phyloP scores from a whole-genome alignment of 1,140 invertebrate species.

The Atta texana region DNA sequence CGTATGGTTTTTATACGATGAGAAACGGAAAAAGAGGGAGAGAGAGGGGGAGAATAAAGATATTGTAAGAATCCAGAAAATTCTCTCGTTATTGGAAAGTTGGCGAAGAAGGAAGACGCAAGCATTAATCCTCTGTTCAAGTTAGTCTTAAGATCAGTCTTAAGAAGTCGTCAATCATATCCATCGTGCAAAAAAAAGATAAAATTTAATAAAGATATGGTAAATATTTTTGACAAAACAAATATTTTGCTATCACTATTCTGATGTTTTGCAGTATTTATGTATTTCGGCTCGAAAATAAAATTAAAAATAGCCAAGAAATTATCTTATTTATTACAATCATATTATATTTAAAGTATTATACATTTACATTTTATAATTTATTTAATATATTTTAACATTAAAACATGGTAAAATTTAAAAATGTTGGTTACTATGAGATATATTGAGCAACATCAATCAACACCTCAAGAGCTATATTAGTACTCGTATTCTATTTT shows the following conservation, averaged over 20 bases:
- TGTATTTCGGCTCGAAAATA: not conserved
- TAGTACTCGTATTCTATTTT: not conserved
- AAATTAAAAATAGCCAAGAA: conserved; percentile 2
- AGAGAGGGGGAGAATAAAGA: conserved; percentile 55
- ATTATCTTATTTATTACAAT: not conserved
- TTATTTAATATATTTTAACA: not conserved
- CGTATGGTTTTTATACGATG: conserved; percentile 73
- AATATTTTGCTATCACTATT: not conserved
- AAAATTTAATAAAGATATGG: not conserved
- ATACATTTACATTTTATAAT: not conserved
- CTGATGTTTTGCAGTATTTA: not conserved
- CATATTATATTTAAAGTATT: not conserved
- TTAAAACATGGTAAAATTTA: not conserved
- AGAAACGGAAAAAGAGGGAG: conserved; percentile 64
- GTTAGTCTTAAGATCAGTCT: not conserved
- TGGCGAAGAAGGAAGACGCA: conserved; percentile 32
- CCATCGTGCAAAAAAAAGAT: not conserved
- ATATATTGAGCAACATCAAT: not conserved
- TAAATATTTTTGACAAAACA: not conserved
- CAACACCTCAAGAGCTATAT: not conserved
- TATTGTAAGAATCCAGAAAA: conserved; percentile 68
- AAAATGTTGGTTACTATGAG: not conserved
- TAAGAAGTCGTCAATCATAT: not conserved
- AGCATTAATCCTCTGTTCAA: conserved; percentile 42
- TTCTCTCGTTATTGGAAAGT: conserved; percentile 51